phyloP scores from a whole-genome alignment of 2,888 invertebrate genomes.

The Myopa testacea region DNA sequence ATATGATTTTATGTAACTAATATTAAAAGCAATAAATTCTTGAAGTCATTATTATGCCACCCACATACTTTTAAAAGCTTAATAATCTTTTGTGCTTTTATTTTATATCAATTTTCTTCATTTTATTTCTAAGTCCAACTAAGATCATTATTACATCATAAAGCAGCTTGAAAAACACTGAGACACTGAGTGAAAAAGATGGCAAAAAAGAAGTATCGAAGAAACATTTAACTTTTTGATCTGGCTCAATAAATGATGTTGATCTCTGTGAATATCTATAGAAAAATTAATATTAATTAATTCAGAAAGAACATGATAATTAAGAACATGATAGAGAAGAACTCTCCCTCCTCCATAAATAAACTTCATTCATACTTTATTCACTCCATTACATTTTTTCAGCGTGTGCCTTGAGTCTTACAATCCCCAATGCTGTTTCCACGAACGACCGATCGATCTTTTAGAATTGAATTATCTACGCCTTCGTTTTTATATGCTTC shows the following conservation, averaged over 20 bases:
- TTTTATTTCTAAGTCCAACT: neutral
- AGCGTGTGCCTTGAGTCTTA: too few species aligned
- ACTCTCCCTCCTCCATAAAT: too few species aligned
- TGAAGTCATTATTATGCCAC: neutral
- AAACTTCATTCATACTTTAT: too few species aligned
- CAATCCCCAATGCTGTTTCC: too few species aligned
- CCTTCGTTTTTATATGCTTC: conserved; percentile 2
- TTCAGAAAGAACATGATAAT: too few species aligned
- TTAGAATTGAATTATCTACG: conserved; percentile 25
- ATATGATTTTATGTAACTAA: neutral
- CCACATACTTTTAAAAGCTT: neutral
- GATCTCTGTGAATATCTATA: too few species aligned
- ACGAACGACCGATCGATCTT: conserved; percentile 16
- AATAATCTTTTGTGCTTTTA: neutral
- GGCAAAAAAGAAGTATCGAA: neutral
- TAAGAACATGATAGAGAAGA: too few species aligned
- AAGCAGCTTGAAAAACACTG: neutral
- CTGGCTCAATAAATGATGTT: too few species aligned
- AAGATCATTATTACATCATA: neutral
- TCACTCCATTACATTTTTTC: too few species aligned
- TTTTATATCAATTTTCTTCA: neutral
- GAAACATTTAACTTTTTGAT: too few species aligned
- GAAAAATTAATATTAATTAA: too few species aligned
- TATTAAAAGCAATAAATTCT: neutral
- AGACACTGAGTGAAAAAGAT: neutral